Conservation (phyloP, 1,140 invertebrate genomes). For the Aphelinus certus region DNA sequence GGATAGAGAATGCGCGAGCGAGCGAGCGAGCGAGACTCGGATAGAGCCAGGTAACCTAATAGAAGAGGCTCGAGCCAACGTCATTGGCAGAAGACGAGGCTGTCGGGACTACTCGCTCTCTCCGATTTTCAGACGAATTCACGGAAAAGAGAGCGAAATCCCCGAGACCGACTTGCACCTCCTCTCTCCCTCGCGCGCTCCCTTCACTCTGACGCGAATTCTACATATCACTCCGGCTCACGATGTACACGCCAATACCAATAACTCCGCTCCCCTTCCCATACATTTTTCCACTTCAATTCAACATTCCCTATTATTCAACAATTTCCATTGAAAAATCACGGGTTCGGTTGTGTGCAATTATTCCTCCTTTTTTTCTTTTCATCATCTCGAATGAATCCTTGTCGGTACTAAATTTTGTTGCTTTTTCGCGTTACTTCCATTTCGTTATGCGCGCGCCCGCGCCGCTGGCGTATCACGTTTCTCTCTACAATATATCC, state of each 20-base stretch:
- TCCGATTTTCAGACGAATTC: slow-evolving; percentile 60
- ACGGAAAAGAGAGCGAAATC: slow-evolving; percentile 52
- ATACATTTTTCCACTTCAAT: too few species aligned
- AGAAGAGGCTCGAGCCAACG: slow-evolving; percentile 60
- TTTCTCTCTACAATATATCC: slow-evolving; percentile 9
- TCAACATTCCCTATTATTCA: too few species aligned
- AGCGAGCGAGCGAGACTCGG: slow-evolving; percentile 53
- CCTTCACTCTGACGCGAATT: not conserved
- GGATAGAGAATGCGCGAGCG: slow-evolving; percentile 5
- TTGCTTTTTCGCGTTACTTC: slow-evolving; percentile 16
- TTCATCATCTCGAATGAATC: too few species aligned
- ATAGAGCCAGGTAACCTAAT: slow-evolving; percentile 62
- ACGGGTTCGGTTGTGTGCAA: too few species aligned
- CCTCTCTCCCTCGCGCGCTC: not conserved
- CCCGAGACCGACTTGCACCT: slow-evolving; percentile 36
- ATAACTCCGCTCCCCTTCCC: too few species aligned
- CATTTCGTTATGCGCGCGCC: too few species aligned
- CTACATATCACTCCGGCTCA: slow-evolving; percentile 30
- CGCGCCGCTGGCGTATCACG: slow-evolving; percentile 27
- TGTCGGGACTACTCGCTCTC: slow-evolving; percentile 52
- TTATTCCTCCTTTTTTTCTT: too few species aligned
- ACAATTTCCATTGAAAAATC: too few species aligned
- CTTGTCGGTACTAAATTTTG: not conserved
- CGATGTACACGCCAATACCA: too few species aligned
- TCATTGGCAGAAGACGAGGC: slow-evolving; percentile 61